phyloP scores from a whole-genome alignment of 2,797 vertebrate genomes.

The Glyptemys insculpta region DNA sequence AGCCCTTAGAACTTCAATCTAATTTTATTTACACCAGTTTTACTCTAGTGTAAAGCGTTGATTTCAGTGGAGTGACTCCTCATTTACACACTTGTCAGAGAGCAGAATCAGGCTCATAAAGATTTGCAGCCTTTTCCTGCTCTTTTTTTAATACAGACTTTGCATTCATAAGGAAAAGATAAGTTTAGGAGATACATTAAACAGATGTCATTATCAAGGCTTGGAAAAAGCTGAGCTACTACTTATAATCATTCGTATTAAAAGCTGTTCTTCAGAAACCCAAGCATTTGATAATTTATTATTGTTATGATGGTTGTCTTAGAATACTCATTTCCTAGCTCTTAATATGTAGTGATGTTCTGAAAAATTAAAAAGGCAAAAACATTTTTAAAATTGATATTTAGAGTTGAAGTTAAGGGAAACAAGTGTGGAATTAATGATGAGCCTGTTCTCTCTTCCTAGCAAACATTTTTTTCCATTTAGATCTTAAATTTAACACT shows the following conservation, averaged over 20 bases:
- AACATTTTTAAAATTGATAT: accelerated
- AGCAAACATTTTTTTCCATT: not conserved
- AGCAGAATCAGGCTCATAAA: not conserved
- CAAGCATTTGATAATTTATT: not conserved
- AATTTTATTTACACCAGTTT: not conserved
- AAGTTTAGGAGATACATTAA: not conserved
- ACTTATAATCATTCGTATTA: not conserved
- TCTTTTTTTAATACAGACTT: not conserved
- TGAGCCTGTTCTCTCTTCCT: not conserved
- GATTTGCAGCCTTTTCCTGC: not conserved
- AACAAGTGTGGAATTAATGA: not conserved
- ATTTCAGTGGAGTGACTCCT: not conserved
- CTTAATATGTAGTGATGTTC: not conserved
- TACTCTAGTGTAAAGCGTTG: not conserved
- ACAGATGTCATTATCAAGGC: not conserved
- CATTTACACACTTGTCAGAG: accelerated
- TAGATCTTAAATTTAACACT: not conserved
- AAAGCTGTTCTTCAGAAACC: not conserved
- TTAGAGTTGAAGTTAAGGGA: not conserved
- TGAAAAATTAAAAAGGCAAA: not conserved
- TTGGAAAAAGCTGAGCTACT: not conserved
- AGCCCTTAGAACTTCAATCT: not conserved
- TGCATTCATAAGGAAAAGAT: not conserved
- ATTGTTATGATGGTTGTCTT: not conserved
- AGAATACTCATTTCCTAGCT: not conserved